Evolutionary conservation across 2,888 invertebrate genomes (phyloP).

Genomic region (Leptothorax acervorum): DNA sequence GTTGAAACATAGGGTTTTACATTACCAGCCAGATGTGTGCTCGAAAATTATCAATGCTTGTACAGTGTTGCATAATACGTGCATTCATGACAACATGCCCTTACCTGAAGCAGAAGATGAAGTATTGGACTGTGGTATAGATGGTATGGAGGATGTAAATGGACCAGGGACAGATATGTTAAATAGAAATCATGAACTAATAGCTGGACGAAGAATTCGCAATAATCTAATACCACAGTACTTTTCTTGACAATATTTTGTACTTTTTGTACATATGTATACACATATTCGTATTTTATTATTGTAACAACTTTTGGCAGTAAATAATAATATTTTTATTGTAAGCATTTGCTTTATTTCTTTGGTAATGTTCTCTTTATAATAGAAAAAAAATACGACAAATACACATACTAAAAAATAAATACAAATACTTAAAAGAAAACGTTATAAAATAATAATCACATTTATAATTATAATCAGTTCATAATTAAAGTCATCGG

Average conservation of each 20-base stretch:
- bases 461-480: no score
- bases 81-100: neutral
- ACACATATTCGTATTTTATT: neutral
- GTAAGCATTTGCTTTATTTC: neutral
- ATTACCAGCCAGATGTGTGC: neutral
- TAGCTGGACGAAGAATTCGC: neutral
- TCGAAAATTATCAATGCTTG: constrained; percentile 14
- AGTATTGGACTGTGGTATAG: neutral
- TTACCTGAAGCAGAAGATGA: constrained; percentile 13
- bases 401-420: neutral
- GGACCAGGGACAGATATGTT: neutral
- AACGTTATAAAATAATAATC: no score
- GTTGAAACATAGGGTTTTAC: constrained; percentile 1
- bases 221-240: neutral
- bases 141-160: neutral
- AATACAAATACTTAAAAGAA: no score
- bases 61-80: neutral
- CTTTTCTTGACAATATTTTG: neutral
- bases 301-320: neutral
- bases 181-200: neutral
- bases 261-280: neutral
- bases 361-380: neutral
- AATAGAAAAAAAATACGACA: neutral
- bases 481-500: no score
- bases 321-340: neutral